Percentiles rank a stretch among this genome's conserved stretches.
Evolutionary conservation across 1,140 invertebrate species (phyloP).

Genomic region (Drosophila miranda): DNA sequence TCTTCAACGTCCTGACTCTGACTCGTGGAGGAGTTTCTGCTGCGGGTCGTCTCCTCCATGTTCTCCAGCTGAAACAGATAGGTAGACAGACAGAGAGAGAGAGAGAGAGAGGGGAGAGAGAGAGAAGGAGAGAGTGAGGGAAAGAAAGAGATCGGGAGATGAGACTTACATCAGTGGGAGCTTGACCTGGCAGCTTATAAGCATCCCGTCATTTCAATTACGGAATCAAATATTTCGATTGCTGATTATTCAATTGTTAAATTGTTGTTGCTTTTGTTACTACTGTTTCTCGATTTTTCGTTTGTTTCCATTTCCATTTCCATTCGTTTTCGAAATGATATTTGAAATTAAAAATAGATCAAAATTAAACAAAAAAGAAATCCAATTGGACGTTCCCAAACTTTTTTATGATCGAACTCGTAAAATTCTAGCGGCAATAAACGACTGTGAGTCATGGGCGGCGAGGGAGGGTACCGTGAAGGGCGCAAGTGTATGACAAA

Average conservation of each 20-base stretch:
- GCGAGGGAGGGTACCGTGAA: background rate
- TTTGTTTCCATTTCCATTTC: slow-evolving; percentile 8
- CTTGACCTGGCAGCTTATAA: slow-evolving; percentile 1
- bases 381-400: slow-evolving; percentile 33
- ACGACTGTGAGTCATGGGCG: slow-evolving; percentile 44
- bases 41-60: slow-evolving; percentile 38
- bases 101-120: background rate
- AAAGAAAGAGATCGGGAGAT: background rate
- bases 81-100: background rate
- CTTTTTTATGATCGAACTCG: slow-evolving; percentile 60
- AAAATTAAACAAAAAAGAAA: slow-evolving; percentile 11
- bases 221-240: background rate
- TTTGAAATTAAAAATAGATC: slow-evolving; percentile 48
- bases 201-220: slow-evolving; percentile 5
- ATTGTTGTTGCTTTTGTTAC: slow-evolving; percentile 7
- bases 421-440: slow-evolving; percentile 64
- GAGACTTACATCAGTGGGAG: slow-evolving; percentile 3
- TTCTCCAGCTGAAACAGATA: slow-evolving; percentile 41
- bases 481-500: slow-evolving; percentile 26
- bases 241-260: slow-evolving; percentile 4
- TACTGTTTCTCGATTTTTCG: slow-evolving; percentile 7
- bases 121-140: background rate
- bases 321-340: slow-evolving; percentile 35
- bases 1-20: slow-evolving; percentile 58
- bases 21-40: slow-evolving; percentile 36